Conservation (phyloP, 1,140 invertebrate genomes). For the Rhizoglyphus robini region DNA sequence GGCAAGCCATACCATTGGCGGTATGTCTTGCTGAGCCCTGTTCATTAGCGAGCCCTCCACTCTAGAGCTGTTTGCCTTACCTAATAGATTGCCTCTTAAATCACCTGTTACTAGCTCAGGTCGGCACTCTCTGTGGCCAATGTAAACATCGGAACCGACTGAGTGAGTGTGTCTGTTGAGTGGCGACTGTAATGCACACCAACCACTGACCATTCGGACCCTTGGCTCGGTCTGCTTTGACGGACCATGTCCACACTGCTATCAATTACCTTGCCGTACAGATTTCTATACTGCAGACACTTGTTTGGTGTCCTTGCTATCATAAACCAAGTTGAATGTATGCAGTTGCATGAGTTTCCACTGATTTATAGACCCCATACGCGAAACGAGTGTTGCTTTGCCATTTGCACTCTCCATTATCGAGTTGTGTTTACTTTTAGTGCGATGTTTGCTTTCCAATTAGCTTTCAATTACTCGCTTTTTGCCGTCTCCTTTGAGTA, state of each 20-base stretch:
- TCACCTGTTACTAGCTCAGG: not conserved
- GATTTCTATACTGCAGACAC: not conserved
- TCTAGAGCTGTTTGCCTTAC: not conserved
- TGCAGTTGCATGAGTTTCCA: too few species aligned
- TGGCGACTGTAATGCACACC: not conserved
- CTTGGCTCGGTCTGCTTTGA: too few species aligned
- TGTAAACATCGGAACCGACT: not conserved
- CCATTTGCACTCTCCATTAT: not conserved
- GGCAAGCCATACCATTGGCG: too few species aligned
- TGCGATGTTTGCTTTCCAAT: not conserved
- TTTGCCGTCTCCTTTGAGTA: too few species aligned
- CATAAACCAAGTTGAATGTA: too few species aligned
- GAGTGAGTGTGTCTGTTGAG: not conserved
- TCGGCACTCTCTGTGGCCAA: not conserved
- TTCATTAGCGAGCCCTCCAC: too few species aligned
- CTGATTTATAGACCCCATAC: not conserved
- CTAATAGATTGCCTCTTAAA: not conserved
- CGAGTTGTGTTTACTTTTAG: not conserved
- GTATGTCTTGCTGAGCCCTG: too few species aligned
- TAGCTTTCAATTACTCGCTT: not conserved
- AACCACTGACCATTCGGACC: not conserved
- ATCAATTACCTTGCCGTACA: not conserved
- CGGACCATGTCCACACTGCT: too few species aligned
- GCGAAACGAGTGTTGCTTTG: not conserved
- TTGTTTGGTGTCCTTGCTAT: too few species aligned